Conservation (phyloP, 2,797 vertebrate species). For the Xiphophorus birchmanni region DNA sequence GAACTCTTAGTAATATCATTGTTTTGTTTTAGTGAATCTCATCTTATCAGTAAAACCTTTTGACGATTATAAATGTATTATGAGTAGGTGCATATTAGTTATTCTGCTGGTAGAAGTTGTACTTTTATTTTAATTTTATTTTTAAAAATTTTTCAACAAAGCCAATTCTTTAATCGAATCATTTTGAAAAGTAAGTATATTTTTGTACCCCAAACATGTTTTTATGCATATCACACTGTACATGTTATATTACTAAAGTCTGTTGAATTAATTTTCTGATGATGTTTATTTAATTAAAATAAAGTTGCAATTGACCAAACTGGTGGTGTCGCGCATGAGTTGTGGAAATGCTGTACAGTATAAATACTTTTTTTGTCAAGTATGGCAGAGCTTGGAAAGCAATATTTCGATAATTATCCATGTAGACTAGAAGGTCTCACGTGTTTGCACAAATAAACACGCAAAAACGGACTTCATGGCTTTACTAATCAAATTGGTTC, state of each 20-base stretch:
- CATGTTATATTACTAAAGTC: background rate
- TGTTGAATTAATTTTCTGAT: background rate
- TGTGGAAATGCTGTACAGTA: background rate
- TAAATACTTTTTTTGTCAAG: no score
- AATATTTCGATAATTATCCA: no score
- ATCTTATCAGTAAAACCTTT: background rate
- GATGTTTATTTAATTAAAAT: background rate
- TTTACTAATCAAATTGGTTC: background rate
- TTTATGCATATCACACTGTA: background rate
- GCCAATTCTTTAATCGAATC: background rate
- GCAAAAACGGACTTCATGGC: background rate
- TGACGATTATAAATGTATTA: background rate
- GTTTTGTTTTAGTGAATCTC: background rate
- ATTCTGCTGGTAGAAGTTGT: background rate
- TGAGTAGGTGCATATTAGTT: background rate
- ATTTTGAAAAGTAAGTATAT: background rate
- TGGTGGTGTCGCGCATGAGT: background rate
- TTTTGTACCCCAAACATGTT: background rate
- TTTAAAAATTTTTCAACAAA: background rate
- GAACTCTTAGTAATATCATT: background rate
- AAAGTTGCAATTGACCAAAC: background rate
- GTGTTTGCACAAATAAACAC: no score
- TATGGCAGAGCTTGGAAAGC: no score
- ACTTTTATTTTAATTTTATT: background rate
- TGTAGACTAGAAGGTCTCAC: no score